Conservation (phyloP, 2,888 invertebrate genomes). For the Dyspetes luteomarginatus region DNA sequence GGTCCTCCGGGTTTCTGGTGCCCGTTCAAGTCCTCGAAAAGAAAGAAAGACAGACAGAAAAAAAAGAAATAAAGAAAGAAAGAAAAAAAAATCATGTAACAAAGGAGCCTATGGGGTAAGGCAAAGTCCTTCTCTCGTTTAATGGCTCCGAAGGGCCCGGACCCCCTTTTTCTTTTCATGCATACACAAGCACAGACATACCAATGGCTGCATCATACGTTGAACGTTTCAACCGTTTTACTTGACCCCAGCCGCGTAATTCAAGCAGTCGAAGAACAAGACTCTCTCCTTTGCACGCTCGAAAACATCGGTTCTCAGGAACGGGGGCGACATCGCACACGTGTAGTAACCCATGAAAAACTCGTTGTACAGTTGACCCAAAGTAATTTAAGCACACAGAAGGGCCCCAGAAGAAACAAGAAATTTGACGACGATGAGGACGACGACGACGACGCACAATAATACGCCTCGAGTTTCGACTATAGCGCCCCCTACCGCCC, state of each 20-base stretch:
- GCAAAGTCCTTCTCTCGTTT: constrained; percentile 31
- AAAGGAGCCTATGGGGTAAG: constrained; percentile 30
- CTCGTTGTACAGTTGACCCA: constrained; percentile 59
- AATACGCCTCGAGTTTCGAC: constrained; percentile 63
- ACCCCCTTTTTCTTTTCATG: constrained; percentile 37
- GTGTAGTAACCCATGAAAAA: constrained; percentile 47
- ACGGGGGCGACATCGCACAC: constrained; percentile 35
- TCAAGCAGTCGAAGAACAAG: constrained; percentile 63
- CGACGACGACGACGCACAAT: constrained; percentile 66
- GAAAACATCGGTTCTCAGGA: neutral
- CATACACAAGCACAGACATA: constrained; percentile 28
- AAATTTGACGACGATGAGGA: constrained; percentile 58
- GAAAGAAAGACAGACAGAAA: constrained; percentile 17
- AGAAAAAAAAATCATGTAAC: constrained; percentile 29
- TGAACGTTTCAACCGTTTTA: constrained; percentile 57
- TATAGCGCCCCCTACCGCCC: constrained; percentile 33
- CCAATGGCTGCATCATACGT: constrained; percentile 9
- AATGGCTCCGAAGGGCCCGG: constrained; percentile 25
- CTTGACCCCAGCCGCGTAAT: constrained; percentile 63
- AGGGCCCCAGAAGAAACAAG: constrained; percentile 38
- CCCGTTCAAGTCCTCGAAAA: constrained; percentile 42
- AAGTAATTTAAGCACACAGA: constrained; percentile 62
- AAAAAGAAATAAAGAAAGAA: constrained; percentile 24
- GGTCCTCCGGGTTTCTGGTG: constrained; percentile 13
- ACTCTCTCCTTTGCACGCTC: constrained; percentile 39